Evolutionary conservation across 1,140 invertebrate species (phyloP).

Genomic region (Pseudoatta argentina): DNA sequence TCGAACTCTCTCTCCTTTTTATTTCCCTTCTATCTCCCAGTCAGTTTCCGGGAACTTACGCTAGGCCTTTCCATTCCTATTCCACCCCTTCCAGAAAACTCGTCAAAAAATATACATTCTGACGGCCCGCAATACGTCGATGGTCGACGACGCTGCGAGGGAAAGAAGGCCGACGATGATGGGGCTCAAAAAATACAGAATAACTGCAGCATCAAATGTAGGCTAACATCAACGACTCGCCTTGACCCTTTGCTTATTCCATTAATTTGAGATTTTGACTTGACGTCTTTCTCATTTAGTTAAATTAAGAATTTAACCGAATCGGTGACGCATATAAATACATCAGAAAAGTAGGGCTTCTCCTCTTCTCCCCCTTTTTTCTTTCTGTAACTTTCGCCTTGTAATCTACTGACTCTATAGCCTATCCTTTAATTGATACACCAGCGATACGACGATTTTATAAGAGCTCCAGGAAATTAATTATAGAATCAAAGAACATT

Average conservation of each 20-base stretch:
- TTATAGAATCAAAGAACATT: background rate
- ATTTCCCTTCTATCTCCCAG: constrained; percentile 52
- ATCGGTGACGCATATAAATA: background rate
- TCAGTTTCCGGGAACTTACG: constrained; percentile 59
- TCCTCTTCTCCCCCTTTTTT: background rate
- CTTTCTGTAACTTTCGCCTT: background rate
- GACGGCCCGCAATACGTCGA: constrained; percentile 69
- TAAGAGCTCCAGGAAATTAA: background rate
- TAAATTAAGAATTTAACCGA: constrained; percentile 4
- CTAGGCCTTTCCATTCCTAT: constrained; percentile 41
- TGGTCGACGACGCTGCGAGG: constrained; percentile 9
- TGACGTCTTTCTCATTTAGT: background rate
- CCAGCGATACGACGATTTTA: background rate
- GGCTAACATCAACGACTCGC: background rate
- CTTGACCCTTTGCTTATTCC: background rate
- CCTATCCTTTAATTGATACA: background rate
- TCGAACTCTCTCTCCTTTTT: constrained; percentile 73
- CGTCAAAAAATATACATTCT: constrained; percentile 76
- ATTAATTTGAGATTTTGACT: background rate
- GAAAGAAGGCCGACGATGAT: background rate
- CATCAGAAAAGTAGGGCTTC: background rate
- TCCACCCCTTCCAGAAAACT: constrained; percentile 65
- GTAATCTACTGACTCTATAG: background rate
- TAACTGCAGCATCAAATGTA: constrained; percentile 10
- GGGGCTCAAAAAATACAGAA: background rate